Conservation (phyloP, 2,888 invertebrate species). For the Hyles lineata region DNA sequence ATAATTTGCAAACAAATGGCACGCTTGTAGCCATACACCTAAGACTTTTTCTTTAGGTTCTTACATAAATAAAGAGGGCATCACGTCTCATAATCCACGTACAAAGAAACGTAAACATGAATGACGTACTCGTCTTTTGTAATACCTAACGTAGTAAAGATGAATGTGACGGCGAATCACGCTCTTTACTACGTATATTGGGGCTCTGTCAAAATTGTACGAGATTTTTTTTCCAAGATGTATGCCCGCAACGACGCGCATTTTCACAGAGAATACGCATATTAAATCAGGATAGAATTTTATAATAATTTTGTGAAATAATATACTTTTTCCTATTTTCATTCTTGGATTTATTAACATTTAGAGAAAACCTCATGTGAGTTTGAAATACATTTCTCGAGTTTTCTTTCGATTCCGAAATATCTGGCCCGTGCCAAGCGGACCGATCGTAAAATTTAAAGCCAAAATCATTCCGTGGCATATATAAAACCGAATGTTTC, state of each 20-base stretch:
- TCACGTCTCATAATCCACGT: slow-evolving; percentile 80
- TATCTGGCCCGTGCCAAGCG: too few species aligned
- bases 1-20: slow-evolving; percentile 74
- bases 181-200: slow-evolving; percentile 42
- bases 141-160: slow-evolving; percentile 76
- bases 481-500: too few species aligned
- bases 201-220: slow-evolving; percentile 36
- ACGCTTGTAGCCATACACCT: slow-evolving; percentile 59
- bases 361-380: too few species aligned
- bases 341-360: too few species aligned
- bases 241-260: background rate
- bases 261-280: background rate
- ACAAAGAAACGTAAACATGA: slow-evolving; percentile 78
- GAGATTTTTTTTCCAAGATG: slow-evolving; percentile 28
- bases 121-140: slow-evolving; percentile 75
- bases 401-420: too few species aligned
- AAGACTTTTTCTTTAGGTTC: slow-evolving; percentile 59
- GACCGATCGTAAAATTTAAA: too few species aligned
- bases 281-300: background rate
- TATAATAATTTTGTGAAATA: too few species aligned
- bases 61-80: slow-evolving; percentile 73
- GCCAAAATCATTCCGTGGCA: too few species aligned
- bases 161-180: slow-evolving; percentile 62
- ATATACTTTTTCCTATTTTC: too few species aligned
- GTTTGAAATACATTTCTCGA: too few species aligned